phyloP scores from a whole-genome alignment of 2,113 vertebrate genomes.

The Phyllopteryx taeniolatus region DNA sequence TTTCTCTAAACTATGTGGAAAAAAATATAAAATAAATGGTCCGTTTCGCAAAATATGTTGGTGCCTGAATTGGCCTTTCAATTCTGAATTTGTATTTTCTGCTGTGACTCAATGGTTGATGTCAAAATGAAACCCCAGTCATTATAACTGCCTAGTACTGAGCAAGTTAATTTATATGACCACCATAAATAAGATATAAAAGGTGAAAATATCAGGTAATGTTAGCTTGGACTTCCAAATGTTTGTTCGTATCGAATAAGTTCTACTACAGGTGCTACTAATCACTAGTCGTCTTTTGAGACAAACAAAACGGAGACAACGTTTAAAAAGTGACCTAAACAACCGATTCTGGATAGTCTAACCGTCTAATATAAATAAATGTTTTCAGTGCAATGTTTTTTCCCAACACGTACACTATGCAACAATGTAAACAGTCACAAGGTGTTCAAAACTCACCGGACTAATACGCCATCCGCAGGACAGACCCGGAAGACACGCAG shows the following conservation, averaged over 20 bases:
- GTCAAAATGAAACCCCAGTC: too few relatives aligned
- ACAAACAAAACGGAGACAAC: background rate
- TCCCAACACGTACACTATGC: background rate
- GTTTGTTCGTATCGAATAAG: background rate
- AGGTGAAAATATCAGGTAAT: background rate
- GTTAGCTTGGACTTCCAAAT: background rate
- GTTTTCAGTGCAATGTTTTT: background rate
- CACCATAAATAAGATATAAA: too few relatives aligned
- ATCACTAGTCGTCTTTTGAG: background rate
- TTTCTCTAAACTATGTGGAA: background rate
- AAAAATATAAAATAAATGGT: background rate
- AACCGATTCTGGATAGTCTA: background rate
- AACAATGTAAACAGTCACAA: background rate
- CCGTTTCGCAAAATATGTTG: background rate
- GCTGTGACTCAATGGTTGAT: too few relatives aligned
- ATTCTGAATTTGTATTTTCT: background rate
- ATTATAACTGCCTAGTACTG: too few relatives aligned
- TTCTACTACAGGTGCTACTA: background rate
- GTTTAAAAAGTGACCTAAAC: background rate
- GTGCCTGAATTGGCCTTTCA: background rate
- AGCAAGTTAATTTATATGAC: too few relatives aligned
- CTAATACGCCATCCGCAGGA: background rate
- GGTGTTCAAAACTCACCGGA: constrained; percentile 35
- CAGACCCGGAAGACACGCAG: background rate
- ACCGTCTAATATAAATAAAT: background rate